Evolutionary conservation across 2,888 invertebrate species (phyloP).

Genomic region (Actias luna): DNA sequence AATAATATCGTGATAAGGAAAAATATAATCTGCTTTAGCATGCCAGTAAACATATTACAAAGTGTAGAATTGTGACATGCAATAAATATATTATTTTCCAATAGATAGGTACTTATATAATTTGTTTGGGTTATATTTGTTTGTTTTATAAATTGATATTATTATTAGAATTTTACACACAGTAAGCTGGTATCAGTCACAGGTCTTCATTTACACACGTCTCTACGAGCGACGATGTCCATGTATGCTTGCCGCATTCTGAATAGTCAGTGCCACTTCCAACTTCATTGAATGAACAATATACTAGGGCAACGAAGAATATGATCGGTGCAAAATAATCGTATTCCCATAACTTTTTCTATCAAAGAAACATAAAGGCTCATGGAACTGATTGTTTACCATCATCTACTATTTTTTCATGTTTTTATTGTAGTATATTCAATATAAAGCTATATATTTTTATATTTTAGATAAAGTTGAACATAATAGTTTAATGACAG

Average conservation of each 20-base stretch:
- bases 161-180: too few species aligned
- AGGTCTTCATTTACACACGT: too few species aligned
- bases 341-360: constrained; percentile 36
- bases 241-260: too few species aligned
- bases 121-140: too few species aligned
- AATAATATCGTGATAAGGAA: not conserved
- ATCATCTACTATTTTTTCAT: constrained; percentile 44
- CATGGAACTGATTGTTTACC: constrained; percentile 45
- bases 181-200: too few species aligned
- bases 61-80: too few species aligned
- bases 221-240: too few species aligned
- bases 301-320: constrained; percentile 55
- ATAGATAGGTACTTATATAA: too few species aligned
- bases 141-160: too few species aligned
- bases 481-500: not conserved
- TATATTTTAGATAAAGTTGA: constrained; percentile 28
- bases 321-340: constrained; percentile 43
- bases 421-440: not conserved
- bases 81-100: too few species aligned
- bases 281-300: too few species aligned
- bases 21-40: not conserved
- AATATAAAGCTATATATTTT: not conserved
- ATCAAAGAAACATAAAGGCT: constrained; percentile 40
- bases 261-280: too few species aligned
- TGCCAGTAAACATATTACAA: not conserved